Base-by-base conservation (phyloP, 2,113 vertebrate species). In the Agelaius phoeniceus region DNA sequence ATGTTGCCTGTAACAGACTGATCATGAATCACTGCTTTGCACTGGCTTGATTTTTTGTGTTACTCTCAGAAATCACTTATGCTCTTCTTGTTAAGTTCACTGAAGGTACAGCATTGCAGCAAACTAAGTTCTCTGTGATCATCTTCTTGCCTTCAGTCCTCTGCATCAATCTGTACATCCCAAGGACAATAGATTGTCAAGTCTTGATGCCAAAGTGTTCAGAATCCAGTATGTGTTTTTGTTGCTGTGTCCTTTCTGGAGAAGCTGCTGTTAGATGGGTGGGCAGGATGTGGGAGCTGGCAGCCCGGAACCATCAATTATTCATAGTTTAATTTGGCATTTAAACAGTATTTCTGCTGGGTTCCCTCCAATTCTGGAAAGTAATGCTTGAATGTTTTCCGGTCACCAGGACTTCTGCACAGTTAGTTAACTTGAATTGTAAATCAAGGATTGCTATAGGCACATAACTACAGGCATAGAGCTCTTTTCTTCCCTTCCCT, bases 251-350 rank as follows among this genome's bases (percentile, higher is more conserved):
- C 23, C 58, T 73, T 89, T 87, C 62, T 68, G 63, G 44, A 90
- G 75, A 79, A 82, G 49, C 41, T 79, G 44, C 41, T 82, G 44
- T 61, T 68, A 61, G 54, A 57, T 85, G 35, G 15, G 74, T 82
- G 62, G 82, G 74, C 71, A 90, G 74, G 74, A 75, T 87, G 73
- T 87, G 61, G 69, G 57, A 89, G 17, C 8, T 87, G 66, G 74
- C 81, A 89, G 77, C 14, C 81, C 18, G 2, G 59, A 62, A 41
- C 66, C 61, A 63, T 68, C 65, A 90, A 68, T 93, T 94, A 94
- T 87, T 89, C 81, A 90, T 72, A 84, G 77, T 39, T 91, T 67
- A 84, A 87, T 76, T 61, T 85, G 61, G 39, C 68, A 61, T 90
- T 94, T 79, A 58, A 82, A 57, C 44, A 72, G 24, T 82, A 71